phyloP scores from a whole-genome alignment of 2,888 invertebrate species.

The Pollenia angustigena region DNA sequence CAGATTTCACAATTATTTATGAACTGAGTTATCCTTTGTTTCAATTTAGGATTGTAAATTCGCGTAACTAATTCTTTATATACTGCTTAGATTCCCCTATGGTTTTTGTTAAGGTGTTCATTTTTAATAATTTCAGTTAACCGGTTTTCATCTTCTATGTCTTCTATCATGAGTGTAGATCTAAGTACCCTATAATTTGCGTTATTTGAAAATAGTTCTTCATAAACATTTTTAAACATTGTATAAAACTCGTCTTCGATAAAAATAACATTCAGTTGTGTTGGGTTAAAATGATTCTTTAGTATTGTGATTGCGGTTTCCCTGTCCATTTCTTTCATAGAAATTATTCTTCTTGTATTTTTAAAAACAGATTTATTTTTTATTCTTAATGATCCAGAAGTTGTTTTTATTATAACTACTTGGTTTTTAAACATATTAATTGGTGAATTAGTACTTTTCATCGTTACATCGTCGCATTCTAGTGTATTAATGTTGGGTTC shows the following conservation, averaged over 20 bases:
- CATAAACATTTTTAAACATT: too few relatives aligned
- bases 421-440: conserved; percentile 7
- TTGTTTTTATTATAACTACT: conserved; percentile 37
- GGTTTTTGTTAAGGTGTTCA: conserved; percentile 18
- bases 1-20: conserved; percentile 57
- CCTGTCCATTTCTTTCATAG: background rate
- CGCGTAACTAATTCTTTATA: conserved; percentile 35
- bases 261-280: too few relatives aligned
- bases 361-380: background rate
- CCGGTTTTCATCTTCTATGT: background rate
- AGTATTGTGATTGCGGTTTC: background rate
- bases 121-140: conserved; percentile 19
- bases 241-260: too few relatives aligned
- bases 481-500: too few relatives aligned
- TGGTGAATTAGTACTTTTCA: background rate
- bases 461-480: too few relatives aligned
- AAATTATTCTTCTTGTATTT: background rate
- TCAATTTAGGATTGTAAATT: conserved; percentile 69
- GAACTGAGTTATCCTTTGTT: conserved; percentile 67
- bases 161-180: too few relatives aligned
- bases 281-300: background rate
- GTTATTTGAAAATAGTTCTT: too few relatives aligned
- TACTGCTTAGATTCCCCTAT: background rate
- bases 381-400: background rate
- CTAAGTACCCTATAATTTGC: too few relatives aligned